Evolutionary conservation across 2,797 vertebrate species (phyloP), one percentile per base, ranked within the genome.

Genomic region (Mus minutoides): DNA sequence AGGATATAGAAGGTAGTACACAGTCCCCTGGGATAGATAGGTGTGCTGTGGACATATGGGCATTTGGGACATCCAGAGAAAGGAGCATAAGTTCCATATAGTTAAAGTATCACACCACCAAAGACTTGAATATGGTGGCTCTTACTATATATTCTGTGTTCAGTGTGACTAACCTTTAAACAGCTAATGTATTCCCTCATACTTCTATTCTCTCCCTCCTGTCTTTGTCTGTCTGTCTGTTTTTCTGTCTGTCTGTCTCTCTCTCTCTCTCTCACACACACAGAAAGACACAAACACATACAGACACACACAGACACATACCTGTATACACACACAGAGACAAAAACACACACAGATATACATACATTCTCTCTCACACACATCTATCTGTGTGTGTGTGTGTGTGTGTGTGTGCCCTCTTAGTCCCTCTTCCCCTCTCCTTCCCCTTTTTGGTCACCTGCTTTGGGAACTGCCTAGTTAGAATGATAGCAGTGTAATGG

Each of bases 41-140:
- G 40, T 79, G 62, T 26, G 22, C 82, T 75, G 49, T 16, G 60
- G 52, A 85, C 56, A 31, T 13, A 34, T 64, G 46, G 34, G 62
- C 56, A 67, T 90, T 88, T 4, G 1, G 10, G 90, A 90, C 77
- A 85, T 40, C 69, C 34, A 91, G 87, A 94, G 49, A 93, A 85
- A 54, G 88, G 19, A 79, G 21, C 29, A 46, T 46, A 67, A 60
- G 52, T 86, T 94, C 82, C 92, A 94, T 90, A 69, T 69, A 85
- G 86, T 87, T 71, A 14, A 92, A 88, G 46, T 71, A 69, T 87
- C 82, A 82, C 79, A 49, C 40, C 95, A 73, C 82, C 91, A 89
- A 83, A 87, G 73, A 86, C 73, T 87, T 94, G 83, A 85, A 69
- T 34, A 60, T 87, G 69, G 67, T 87, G 69, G 54, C 43, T 94